Evolutionary conservation across 2,888 invertebrate genomes (phyloP), one percentile per base, ranked within the genome.

Genomic region (Drosophila infuscata): DNA sequence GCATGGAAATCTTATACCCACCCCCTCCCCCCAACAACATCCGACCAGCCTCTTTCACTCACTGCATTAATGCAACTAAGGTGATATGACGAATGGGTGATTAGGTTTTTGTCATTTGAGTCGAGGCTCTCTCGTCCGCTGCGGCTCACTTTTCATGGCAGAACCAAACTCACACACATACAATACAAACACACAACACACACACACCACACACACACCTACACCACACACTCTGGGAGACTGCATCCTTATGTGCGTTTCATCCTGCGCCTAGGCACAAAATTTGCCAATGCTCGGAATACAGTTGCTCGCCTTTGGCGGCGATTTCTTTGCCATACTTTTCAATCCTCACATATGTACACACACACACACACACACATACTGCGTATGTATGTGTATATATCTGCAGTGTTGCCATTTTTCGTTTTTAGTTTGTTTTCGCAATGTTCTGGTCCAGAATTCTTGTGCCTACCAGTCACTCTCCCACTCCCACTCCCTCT

Each of bases 31-130:
- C 32, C 49, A 6, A 7, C 4, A 25, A 15, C 30, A 4, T 9
- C 57, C 3, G 29, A 25, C 15, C 11, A 8, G 3, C 4, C 33
- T 4, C 15, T 2, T 35, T 12, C 20, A 54, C 41, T 51, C 41
- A 74, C 67, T 57, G 70, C 77, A 84, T 81, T 90, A 86, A 86
- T 90, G 84, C 84, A 84, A 80, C 83, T 71, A 82, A 87, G 90
- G 87, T 91, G 89, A 89, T 88, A 87, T 85, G 77, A 87, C 81
- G 85, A 89, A 85, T 89, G 87, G 82, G 83, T 90, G 89, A 91
- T 90, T 91, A 88, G 88, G 86, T 83, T 79, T 83, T 82, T 76
- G 74, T 81, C 80, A 74, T 71, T 68, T 67, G 54, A 49, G 9
- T 20, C 20, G 35, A 35, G 33, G 36, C 25, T 7, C 43, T 41